These are phyloP conservation scores for Rhingia campestris DNA, from an alignment of 2,888 invertebrate genomes.

Conservation along the genomic window DNA sequence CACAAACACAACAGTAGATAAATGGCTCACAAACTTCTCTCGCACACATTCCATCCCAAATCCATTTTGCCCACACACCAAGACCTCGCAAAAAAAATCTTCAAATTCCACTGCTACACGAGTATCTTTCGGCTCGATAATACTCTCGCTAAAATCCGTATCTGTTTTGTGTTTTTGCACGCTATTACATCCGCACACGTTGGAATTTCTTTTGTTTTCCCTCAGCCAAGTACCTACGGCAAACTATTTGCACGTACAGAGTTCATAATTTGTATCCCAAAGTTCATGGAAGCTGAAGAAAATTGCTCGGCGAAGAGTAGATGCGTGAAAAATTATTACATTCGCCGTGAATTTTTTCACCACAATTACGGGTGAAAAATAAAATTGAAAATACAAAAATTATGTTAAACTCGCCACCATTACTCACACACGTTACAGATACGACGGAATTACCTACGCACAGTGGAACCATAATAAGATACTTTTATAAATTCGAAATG, in stretches of 20 bases:
- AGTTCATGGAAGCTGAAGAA: conserved; percentile 67
- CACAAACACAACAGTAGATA: too few species aligned
- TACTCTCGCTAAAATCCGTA: conserved; percentile 16
- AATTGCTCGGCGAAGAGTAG: conserved; percentile 39
- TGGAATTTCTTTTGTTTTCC: conserved; percentile 64
- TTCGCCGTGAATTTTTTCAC: conserved; percentile 56
- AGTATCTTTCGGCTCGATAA: neutral
- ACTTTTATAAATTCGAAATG: conserved; percentile 66
- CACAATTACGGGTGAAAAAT: conserved; percentile 48
- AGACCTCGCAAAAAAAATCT: neutral
- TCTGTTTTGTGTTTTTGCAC: conserved; percentile 5
- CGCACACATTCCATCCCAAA: too few species aligned
- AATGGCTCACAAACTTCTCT: too few species aligned
- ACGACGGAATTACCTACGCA: conserved; percentile 55
- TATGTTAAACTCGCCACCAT: conserved; percentile 21
- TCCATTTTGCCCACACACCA: too few species aligned
- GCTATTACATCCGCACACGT: conserved; percentile 38
- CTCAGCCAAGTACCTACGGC: neutral
- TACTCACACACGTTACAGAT: conserved; percentile 10
- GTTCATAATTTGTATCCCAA: conserved; percentile 52
- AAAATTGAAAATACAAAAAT: neutral
- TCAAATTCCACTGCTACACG: conserved; percentile 1
- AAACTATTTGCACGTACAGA: conserved; percentile 66
- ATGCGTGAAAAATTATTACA: conserved; percentile 73
- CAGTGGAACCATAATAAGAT: conserved; percentile 59